phyloP scores from a whole-genome alignment of 2,888 invertebrate genomes.

The Drosophila neotestacea region DNA sequence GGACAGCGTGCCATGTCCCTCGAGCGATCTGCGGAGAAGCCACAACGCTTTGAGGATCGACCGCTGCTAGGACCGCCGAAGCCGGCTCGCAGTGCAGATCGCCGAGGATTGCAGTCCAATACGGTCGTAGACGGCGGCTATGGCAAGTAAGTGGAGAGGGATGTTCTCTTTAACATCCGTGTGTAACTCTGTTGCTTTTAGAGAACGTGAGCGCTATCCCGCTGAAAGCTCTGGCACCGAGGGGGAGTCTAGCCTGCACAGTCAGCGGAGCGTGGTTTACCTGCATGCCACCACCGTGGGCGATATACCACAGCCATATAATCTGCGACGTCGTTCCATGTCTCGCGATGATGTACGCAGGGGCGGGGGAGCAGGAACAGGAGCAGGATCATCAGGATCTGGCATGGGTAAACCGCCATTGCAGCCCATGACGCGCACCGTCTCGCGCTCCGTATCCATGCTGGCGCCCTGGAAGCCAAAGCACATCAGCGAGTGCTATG shows the following conservation, averaged over 20 bases:
- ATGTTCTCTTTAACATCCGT: background rate
- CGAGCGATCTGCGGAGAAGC: conserved; percentile 61
- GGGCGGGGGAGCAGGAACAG: conserved; percentile 66
- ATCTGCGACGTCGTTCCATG: conserved; percentile 88
- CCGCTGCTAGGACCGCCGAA: conserved; percentile 83
- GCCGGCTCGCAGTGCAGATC: conserved; percentile 84
- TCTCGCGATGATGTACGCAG: conserved; percentile 92
- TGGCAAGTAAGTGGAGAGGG: conserved; percentile 47
- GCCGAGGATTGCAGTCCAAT: conserved; percentile 58
- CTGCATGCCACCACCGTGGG: conserved; percentile 95
- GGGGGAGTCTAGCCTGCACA: conserved; percentile 92
- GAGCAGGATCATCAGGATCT: background rate
- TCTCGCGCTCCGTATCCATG: conserved; percentile 92
- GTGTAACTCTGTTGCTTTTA: conserved; percentile 31
- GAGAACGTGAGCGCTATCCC: conserved; percentile 84
- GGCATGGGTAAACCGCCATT: conserved; percentile 65
- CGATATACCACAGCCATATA: conserved; percentile 92
- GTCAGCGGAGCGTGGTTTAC: conserved; percentile 93
- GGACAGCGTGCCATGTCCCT: conserved; percentile 70
- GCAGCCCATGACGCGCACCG: conserved; percentile 88
- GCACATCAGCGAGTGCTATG: conserved; percentile 90
- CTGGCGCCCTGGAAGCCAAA: conserved; percentile 94
- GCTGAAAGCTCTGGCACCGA: conserved; percentile 88
- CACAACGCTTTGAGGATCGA: conserved; percentile 76
- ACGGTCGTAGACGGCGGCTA: conserved; percentile 48